These are phyloP conservation scores for Drosophila meridiana DNA, from an alignment of 2,888 invertebrate species.

Conservation along the genomic window DNA sequence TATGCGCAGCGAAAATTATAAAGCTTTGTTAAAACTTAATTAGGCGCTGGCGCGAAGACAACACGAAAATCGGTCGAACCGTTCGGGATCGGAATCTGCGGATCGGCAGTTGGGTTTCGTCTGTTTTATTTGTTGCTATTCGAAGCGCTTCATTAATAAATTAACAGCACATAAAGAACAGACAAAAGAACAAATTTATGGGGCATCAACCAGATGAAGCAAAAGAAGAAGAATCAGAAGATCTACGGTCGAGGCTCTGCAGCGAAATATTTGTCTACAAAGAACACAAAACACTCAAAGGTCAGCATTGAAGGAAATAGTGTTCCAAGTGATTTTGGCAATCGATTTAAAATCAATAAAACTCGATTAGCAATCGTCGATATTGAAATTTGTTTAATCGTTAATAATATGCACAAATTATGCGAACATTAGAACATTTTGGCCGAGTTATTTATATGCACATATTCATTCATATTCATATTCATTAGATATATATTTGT, in stretches of 20 bases:
- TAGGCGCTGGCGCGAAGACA: constrained; percentile 54
- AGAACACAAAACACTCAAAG: constrained; percentile 24
- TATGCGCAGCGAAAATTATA: constrained; percentile 73
- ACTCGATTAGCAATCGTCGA: constrained; percentile 40
- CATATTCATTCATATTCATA: too few species aligned
- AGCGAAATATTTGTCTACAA: neutral
- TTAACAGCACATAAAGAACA: constrained; percentile 63
- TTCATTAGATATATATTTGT: neutral
- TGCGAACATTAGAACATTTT: neutral
- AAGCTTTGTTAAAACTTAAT: constrained; percentile 79
- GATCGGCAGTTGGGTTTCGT: constrained; percentile 51
- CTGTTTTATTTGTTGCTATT: constrained; percentile 36
- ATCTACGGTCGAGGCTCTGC: constrained; percentile 4
- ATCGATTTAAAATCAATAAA: constrained; percentile 68
- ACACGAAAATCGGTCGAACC: constrained; percentile 30
- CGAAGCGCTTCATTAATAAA: constrained; percentile 74
- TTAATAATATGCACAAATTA: constrained; percentile 3
- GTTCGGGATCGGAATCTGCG: constrained; percentile 38
- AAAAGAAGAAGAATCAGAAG: constrained; percentile 19
- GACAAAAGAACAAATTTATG: constrained; percentile 60
- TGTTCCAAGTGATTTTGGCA: constrained; percentile 44
- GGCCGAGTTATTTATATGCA: neutral
- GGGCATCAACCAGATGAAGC: constrained; percentile 24
- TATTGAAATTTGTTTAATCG: neutral
- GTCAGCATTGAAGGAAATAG: constrained; percentile 29